Evolutionary conservation across 2,113 vertebrate species (phyloP).

Genomic region (Zosterops lateralis): DNA sequence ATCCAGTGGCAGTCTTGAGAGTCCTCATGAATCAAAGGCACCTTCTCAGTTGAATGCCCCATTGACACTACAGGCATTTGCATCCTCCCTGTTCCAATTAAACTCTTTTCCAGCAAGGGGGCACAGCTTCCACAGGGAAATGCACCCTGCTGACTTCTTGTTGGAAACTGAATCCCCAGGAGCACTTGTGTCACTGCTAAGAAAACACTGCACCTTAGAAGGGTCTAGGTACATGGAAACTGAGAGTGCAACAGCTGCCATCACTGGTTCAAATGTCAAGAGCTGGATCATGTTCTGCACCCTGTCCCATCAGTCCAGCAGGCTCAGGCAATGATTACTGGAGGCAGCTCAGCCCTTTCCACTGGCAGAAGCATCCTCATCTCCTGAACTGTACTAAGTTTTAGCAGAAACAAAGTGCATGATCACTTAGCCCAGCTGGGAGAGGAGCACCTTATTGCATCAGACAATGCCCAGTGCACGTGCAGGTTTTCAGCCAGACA

Average conservation of each 20-base stretch:
- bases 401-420: not conserved
- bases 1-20: not conserved
- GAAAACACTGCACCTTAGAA: not conserved
- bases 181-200: not conserved
- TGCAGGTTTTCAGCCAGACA: not conserved
- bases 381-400: not conserved
- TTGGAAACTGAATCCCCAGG: not conserved
- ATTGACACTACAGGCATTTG: not conserved
- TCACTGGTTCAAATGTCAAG: not conserved
- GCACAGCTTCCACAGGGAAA: not conserved
- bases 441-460: not conserved
- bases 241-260: not conserved
- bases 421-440: rapidly evolving
- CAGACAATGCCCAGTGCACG: rapidly evolving
- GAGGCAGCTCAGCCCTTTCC: not conserved
- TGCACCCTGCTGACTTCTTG: not conserved
- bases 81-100: not conserved
- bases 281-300: not conserved
- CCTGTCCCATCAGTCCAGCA: not conserved
- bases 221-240: not conserved
- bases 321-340: not conserved
- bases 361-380: not conserved
- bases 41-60: not conserved
- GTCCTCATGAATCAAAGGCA: not conserved
- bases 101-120: not conserved